Base-by-base conservation (phyloP, 2,113 vertebrate genomes). In the Guaruba guarouba region DNA sequence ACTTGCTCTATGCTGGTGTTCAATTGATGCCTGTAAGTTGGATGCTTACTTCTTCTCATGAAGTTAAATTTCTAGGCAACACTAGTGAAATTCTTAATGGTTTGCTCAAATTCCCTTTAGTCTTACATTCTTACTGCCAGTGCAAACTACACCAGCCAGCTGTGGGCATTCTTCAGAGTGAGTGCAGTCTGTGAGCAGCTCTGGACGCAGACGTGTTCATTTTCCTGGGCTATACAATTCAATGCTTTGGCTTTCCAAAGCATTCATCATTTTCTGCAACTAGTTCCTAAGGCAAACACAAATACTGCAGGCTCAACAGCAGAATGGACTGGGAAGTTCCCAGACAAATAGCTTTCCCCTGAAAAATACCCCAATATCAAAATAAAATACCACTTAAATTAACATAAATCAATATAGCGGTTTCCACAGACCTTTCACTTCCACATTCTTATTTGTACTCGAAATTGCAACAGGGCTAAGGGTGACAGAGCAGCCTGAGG, bases 151-250 rank as follows among this genome's bases (percentile, higher is more conserved):
- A 0, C 14, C 4, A 2, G 48, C 13, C 28, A 20, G 27, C 41
- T 87, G 15, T 1, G 5, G 44, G 73, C 29, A 74, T 35, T 88
- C 48, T 55, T 52, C 44, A 71, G 49, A 59, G 11, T 0, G 1
- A 76, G 13, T 1, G 11, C 39, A 51, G 48, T 14, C 52, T 64
- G 20, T 0, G 2, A 68, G 44, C 39, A 73, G 37, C 12, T 31
- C 62, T n/a, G 29, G 10, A 54, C 31, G 28, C 7, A 23, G 27
- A 15, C 0, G 0, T 1, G 0, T 54, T 84, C 3, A 0, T 28
- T 69, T 4, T 92, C 54, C 46, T 61, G 63, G 51, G 46, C 27
- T 59, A 27, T 7, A 29, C 4, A 84, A 79, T 39, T 39, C 78
- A 93, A 48, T 0, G 2, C 23, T 63, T 55, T 0, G 1, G 33